Conservation (phyloP, 2,113 vertebrate genomes). For the Oostethus manadensis region DNA sequence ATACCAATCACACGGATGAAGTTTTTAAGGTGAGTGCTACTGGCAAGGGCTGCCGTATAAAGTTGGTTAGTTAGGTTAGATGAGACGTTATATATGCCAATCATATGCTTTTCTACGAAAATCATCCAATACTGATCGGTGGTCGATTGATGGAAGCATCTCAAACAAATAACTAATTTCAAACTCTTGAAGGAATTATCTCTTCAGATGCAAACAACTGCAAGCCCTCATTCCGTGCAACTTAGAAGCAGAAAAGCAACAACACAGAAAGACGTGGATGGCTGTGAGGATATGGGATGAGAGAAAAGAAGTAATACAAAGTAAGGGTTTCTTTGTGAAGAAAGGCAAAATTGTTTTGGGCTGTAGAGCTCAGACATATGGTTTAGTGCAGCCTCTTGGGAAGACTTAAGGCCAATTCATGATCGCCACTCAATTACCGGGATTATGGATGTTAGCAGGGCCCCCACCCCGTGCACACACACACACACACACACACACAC, state of each 20-base stretch:
- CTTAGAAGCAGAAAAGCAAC: conserved; percentile 75
- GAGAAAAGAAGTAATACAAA: conserved; percentile 5
- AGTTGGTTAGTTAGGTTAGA: no score
- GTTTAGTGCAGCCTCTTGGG: conserved; percentile 72
- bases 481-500: conserved; percentile 53
- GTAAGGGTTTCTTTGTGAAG: conserved; percentile 72
- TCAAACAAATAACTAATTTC: no score
- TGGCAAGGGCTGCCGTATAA: no score
- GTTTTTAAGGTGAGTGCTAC: no score
- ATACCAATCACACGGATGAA: no score
- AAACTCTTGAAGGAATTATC: not conserved
- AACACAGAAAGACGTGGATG: conserved; percentile 72
- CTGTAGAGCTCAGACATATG: conserved; percentile 80
- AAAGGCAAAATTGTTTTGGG: conserved; percentile 82
- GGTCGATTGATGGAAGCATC: no score
- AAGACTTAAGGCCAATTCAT: conserved; percentile 73
- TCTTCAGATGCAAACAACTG: not conserved
- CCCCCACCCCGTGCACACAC: conserved; percentile 61
- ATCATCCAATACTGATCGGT: no score
- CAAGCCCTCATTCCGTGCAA: conserved; percentile 58
- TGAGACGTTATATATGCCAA: no score
- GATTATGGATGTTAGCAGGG: conserved; percentile 87
- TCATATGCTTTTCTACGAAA: no score
- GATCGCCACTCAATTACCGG: conserved; percentile 87
- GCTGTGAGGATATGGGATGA: conserved; percentile 1